Percentiles rank a stretch among this genome's conserved stretches.
These are phyloP conservation scores for Drosophila nigromelanica DNA, from an alignment of 1,140 invertebrate genomes.

Conservation along the genomic window DNA sequence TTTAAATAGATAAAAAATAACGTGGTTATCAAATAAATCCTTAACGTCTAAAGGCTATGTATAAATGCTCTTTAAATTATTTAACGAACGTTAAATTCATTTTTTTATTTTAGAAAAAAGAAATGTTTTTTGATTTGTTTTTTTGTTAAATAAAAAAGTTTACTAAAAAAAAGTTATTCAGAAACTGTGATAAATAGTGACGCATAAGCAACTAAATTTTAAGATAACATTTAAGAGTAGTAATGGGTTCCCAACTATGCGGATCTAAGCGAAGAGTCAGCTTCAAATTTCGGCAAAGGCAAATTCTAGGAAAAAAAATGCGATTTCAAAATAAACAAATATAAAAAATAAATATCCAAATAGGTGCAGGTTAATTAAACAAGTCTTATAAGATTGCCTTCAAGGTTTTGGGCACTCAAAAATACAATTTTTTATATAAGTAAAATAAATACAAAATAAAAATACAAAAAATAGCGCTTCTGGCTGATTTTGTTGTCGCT, in stretches of 20 bases:
- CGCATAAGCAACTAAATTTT: no score
- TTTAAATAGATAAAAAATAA: no score
- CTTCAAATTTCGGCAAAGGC: background rate
- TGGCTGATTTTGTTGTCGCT: background rate
- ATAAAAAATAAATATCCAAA: conserved; percentile 19
- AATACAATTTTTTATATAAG: conserved; percentile 8
- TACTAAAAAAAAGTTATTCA: no score
- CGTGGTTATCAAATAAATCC: no score
- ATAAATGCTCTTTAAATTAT: no score
- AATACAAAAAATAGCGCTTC: background rate
- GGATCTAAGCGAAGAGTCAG: background rate
- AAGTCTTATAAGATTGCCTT: background rate
- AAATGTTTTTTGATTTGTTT: no score
- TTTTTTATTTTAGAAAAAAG: no score
- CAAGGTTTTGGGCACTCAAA: conserved; percentile 38
- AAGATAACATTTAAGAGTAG: no score
- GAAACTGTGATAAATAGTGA: no score
- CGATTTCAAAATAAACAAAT: conserved; percentile 4
- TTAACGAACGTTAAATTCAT: no score
- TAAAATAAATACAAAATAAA: conserved; percentile 30
- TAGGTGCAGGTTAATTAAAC: conserved; percentile 68
- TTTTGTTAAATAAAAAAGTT: no score
- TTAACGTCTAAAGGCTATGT: no score
- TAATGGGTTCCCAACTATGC: background rate
- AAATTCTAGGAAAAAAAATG: conserved; percentile 23